phyloP scores from a whole-genome alignment of 2,797 vertebrate species.

The Hapalemur alaotrensis region DNA sequence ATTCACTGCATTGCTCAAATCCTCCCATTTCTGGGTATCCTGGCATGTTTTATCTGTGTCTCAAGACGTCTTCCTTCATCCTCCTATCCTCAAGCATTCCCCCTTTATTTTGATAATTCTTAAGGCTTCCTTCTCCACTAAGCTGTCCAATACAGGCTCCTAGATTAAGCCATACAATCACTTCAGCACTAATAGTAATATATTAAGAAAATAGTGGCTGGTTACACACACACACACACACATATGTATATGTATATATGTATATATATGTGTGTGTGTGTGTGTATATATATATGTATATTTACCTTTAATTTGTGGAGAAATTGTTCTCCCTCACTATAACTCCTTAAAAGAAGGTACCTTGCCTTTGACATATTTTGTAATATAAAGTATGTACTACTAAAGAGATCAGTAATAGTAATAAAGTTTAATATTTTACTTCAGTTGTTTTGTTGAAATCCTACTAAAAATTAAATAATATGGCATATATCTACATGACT shows the following conservation, averaged over 20 bases:
- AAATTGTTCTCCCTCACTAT: background rate
- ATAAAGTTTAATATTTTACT: background rate
- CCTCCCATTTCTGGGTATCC: background rate
- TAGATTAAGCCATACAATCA: background rate
- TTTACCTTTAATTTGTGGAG: background rate
- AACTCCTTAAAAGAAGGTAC: background rate
- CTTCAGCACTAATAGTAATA: background rate
- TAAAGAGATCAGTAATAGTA: background rate
- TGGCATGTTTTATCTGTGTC: background rate
- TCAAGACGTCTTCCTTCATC: background rate
- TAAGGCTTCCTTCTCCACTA: background rate
- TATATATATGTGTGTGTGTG: no score
- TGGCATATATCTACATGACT: background rate
- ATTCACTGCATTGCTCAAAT: background rate
- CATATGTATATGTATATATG: no score
- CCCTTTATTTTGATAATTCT: background rate
- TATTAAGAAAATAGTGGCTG: background rate
- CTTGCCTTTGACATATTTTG: slow-evolving; percentile 3
- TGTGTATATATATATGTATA: no score
- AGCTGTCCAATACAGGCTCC: background rate
- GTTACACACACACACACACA: background rate
- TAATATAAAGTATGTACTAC: background rate
- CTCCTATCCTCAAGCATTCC: background rate
- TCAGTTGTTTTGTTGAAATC: slow-evolving; percentile 30
- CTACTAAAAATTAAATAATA: slow-evolving; percentile 1